Percentiles rank a stretch among this genome's conserved stretches.
phyloP scores from a whole-genome alignment of 2,797 vertebrate genomes.

The Microchirus variegatus region DNA sequence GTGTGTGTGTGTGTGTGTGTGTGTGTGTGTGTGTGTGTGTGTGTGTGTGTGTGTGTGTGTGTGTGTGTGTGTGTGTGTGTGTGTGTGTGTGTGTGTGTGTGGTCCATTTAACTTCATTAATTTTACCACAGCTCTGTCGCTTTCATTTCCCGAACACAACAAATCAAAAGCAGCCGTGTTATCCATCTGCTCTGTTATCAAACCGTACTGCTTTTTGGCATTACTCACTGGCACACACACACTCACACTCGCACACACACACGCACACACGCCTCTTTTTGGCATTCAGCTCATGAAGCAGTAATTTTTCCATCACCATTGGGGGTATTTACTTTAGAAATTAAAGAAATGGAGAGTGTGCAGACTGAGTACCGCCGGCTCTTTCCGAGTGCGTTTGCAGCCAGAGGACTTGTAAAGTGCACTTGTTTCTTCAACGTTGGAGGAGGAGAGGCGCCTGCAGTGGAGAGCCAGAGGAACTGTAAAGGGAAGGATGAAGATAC shows the following conservation, averaged over 20 bases:
- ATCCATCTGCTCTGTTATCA: constrained; percentile 62
- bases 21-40: not conserved
- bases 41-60: not conserved
- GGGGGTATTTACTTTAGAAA: constrained; percentile 53
- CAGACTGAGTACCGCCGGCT: constrained; percentile 8
- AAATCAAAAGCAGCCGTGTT: constrained; percentile 53
- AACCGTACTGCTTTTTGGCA: constrained; percentile 53
- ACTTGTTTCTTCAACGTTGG: constrained; percentile 19
- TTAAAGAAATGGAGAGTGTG: constrained; percentile 33
- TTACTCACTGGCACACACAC: constrained; percentile 19
- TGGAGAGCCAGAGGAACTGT: not conserved
- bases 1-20: not conserved
- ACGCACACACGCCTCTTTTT: constrained; percentile 32
- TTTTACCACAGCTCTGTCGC: constrained; percentile 47
- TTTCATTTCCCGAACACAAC: constrained; percentile 54
- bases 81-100: not conserved
- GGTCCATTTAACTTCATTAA: constrained; percentile 64
- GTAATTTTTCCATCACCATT: constrained; percentile 42
- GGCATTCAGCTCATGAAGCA: constrained; percentile 24
- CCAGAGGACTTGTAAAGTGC: constrained; percentile 31
- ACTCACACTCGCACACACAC: constrained; percentile 15
- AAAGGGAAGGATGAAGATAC: not conserved
- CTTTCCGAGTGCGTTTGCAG: constrained; percentile 7
- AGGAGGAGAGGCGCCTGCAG: constrained; percentile 2
- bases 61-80: not conserved